phyloP scores from a whole-genome alignment of 2,113 vertebrate genomes.

The Anas platyrhynchos region DNA sequence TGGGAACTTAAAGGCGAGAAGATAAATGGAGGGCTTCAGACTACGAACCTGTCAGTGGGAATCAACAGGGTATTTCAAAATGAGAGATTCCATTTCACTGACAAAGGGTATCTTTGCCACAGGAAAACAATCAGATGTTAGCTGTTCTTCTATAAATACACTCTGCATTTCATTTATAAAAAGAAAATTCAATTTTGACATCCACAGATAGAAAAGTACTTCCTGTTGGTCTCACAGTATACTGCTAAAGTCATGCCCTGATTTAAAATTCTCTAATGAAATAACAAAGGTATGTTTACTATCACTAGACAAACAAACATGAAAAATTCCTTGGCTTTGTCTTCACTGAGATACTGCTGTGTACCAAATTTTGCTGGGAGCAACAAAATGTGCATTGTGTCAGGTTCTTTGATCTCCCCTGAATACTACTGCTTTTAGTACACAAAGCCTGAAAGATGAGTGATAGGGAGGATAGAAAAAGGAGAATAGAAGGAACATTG shows the following conservation, averaged over 20 bases:
- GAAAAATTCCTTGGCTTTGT: slow-evolving; percentile 52
- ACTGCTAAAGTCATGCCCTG: background rate
- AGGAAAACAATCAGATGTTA: background rate
- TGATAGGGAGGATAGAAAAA: background rate
- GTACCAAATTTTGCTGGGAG: slow-evolving; percentile 22
- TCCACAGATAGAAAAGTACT: background rate
- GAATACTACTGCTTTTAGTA: background rate
- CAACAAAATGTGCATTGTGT: slow-evolving; percentile 24
- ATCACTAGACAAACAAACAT: slow-evolving; percentile 15
- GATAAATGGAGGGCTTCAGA: background rate
- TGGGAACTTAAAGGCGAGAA: background rate
- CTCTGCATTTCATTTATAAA: background rate
- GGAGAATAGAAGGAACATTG: background rate
- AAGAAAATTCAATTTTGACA: background rate
- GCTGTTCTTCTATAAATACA: background rate
- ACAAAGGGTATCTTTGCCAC: background rate
- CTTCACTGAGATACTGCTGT: background rate
- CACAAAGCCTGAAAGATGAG: slow-evolving; percentile 42
- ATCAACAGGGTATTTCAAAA: slow-evolving; percentile 13
- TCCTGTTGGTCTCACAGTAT: slow-evolving; percentile 15
- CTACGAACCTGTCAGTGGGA: background rate
- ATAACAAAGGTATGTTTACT: slow-evolving; percentile 2
- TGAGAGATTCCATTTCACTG: background rate
- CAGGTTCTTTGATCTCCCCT: slow-evolving; percentile 42
- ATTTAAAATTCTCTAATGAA: slow-evolving; percentile 33